phyloP scores from a whole-genome alignment of 2,797 vertebrate genomes.

The Aplochiton taeniatus region DNA sequence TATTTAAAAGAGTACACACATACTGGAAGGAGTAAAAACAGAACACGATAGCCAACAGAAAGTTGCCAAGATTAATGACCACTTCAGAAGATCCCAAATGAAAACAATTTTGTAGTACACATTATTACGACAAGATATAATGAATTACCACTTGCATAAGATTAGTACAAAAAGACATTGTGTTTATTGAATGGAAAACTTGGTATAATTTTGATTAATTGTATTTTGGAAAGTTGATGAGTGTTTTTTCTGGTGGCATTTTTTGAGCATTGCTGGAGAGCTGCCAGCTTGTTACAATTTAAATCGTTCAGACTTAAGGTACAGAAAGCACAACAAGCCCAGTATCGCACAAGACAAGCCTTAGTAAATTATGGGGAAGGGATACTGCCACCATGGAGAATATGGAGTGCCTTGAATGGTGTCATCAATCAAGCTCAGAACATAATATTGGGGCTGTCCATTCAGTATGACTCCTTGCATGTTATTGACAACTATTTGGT shows the following conservation, averaged over 20 bases:
- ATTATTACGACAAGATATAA: constrained; percentile 54
- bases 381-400: constrained; percentile 28
- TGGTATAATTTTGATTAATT: constrained; percentile 46
- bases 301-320: no score
- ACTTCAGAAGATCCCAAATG: constrained; percentile 50
- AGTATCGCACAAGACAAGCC: constrained; percentile 40
- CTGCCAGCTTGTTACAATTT: constrained; percentile 45
- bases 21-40: constrained; percentile 31
- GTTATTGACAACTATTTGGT: constrained; percentile 52
- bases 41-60: constrained; percentile 35
- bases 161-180: constrained; percentile 46
- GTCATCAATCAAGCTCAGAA: constrained; percentile 72
- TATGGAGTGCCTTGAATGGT: constrained; percentile 30
- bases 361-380: constrained; percentile 61
- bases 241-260: constrained; percentile 21
- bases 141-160: constrained; percentile 52
- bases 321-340: constrained; percentile 30
- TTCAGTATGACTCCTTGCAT: constrained; percentile 55
- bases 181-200: constrained; percentile 44
- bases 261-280: constrained; percentile 40
- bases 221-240: constrained; percentile 7
- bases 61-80: constrained; percentile 67
- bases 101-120: constrained; percentile 59
- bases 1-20: constrained; percentile 15
- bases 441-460: constrained; percentile 71